Base-by-base conservation (phyloP, 1,140 invertebrate species). In the Chelonus insularis region DNA sequence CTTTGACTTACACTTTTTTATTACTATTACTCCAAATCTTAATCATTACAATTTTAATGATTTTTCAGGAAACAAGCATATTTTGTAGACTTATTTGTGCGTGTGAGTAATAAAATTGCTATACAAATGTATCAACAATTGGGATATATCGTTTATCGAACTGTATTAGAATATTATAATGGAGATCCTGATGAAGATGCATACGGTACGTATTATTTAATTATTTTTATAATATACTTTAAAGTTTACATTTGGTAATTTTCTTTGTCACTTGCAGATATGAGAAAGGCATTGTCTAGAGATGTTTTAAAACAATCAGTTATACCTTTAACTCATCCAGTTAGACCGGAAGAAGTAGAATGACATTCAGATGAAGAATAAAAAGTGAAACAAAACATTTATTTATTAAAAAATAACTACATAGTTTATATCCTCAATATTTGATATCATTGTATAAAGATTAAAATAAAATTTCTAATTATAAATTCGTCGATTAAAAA, bases 21-120 rank as follows among this genome's bases (percentile, higher is more conserved):
- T 7, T 34, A 7, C 11, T 34, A 6, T 34, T 34, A 34, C 11
- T 7, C 32, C 32, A 34, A 34, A 7, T 34, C 6, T 8, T n/a
- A 47, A 8, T 16, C 29, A 47, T 34, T 34, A 34, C 11, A 34
- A 34, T 34, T 34, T n/a, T n/a, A n/a, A n/a, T n/a, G n/a, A n/a
- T 50, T 36, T 58, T 61, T 23, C 76, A 97, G 95, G 72, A 98
- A 98, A 83, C 87, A 91, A 48, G 94, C 94, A 29, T 98, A 94
- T 78, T 99, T 99, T 84, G 97, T 99, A n/a, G 97, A 99, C 80
- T 82, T 99, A 9, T 99, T 99, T 87, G 97, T 99, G 5, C 86
- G 97, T 70, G 95, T 98, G 0, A 98, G 96, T 69, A 99, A 99
- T 77, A 90, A 91, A 78, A 93, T 97, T 20, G 97, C 97, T 1